Conservation (phyloP, 2,797 vertebrate species). For the Sebastolobus altivelis region DNA sequence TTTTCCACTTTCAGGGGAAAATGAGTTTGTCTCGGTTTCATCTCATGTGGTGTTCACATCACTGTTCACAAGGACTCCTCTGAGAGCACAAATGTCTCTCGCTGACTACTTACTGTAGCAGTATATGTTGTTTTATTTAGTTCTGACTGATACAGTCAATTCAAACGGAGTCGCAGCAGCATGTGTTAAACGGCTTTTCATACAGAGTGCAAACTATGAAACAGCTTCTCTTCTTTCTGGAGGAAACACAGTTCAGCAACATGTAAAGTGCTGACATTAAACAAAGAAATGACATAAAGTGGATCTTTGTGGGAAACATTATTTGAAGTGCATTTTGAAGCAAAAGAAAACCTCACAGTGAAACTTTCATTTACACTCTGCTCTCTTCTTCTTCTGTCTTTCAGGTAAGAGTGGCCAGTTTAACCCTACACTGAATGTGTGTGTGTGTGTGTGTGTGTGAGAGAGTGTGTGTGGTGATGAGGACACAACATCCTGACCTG, state of each 20-base stretch:
- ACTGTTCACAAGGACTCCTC: constrained; percentile 24
- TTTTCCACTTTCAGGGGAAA: constrained; percentile 13
- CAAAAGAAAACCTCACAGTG: not conserved
- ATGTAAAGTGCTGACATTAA: not conserved
- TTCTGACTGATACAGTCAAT: not conserved
- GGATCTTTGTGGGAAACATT: not conserved
- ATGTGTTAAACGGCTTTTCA: not conserved
- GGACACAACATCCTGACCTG: not conserved
- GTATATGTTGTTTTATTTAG: not conserved
- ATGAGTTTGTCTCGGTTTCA: constrained; percentile 24
- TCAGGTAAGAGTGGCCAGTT: constrained; percentile 30
- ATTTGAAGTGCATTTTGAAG: not conserved
- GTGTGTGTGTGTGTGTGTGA: not conserved
- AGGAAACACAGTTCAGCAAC: not conserved
- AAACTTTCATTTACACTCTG: not conserved
- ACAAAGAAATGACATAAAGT: not conserved
- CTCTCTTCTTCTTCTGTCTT: constrained; percentile 28
- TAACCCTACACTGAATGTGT: not conserved
- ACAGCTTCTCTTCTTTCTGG: not conserved
- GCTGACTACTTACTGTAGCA: constrained; percentile 7
- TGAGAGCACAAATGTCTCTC: constrained; percentile 11
- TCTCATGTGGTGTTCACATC: constrained; percentile 19
- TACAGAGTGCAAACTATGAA: not conserved
- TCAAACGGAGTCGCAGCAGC: constrained; percentile 1
- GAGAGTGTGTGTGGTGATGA: not conserved